Conservation (phyloP, 2,113 vertebrate genomes). For the Carassius auratus region DNA sequence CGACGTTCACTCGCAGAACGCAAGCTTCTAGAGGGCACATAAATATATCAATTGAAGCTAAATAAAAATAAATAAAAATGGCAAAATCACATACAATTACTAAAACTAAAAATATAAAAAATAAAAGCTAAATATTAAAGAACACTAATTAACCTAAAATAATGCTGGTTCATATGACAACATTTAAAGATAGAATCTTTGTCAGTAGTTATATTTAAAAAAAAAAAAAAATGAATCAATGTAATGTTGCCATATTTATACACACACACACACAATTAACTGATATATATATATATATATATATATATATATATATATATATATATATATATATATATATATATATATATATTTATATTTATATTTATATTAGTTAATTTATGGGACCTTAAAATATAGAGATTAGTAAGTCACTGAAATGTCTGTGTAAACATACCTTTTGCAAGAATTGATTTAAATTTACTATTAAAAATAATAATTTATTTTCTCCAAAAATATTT, state of each 20-base stretch:
- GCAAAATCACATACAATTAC: neutral
- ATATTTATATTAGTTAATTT: neutral
- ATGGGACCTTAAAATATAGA: too few relatives aligned
- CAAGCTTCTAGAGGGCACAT: too few relatives aligned
- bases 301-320: too few relatives aligned
- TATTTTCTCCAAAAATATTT: neutral
- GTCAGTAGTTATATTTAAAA: too few relatives aligned
- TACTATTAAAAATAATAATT: neutral
- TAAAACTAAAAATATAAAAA: neutral
- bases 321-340: too few relatives aligned
- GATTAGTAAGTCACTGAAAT: neutral
- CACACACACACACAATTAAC: too few relatives aligned
- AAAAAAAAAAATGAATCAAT: too few relatives aligned
- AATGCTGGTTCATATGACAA: neutral
- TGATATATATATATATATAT: too few relatives aligned
- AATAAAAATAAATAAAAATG: neutral
- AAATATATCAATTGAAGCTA: neutral
- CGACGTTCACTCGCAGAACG: too few relatives aligned
- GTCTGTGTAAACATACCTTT: conserved; percentile 3
- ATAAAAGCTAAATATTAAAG: neutral
- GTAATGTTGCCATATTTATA: neutral
- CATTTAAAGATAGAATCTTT: too few relatives aligned
- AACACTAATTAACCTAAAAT: neutral
- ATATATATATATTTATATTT: too few relatives aligned
- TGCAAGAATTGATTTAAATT: neutral